Evolutionary conservation across 2,797 vertebrate genomes (phyloP).

Genomic region (Myiotriccus ornatus): DNA sequence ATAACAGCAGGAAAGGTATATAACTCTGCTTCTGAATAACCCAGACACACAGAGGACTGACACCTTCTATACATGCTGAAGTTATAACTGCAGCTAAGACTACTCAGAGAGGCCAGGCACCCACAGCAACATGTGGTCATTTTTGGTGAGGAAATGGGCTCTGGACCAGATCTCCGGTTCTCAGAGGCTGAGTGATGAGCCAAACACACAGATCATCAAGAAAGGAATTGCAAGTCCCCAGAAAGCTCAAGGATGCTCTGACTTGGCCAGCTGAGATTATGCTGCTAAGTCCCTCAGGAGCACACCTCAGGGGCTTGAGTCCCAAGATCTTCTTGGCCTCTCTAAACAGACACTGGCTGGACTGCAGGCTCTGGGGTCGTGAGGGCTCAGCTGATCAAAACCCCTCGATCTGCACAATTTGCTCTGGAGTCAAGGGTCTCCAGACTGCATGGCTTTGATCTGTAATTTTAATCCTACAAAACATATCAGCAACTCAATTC

Average conservation of each 20-base stretch:
- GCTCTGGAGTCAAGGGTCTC: not conserved
- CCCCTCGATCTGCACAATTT: not conserved
- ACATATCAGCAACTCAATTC: not conserved
- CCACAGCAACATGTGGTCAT: rapidly evolving
- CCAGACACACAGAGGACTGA: not conserved
- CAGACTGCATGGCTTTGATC: not conserved
- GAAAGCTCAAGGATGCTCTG: not conserved
- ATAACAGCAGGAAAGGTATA: not conserved
- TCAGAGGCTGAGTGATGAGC: not conserved
- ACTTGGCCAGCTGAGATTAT: not conserved
- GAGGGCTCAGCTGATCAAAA: not conserved
- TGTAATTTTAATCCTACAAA: not conserved
- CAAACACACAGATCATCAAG: not conserved
- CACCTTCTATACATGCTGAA: not conserved
- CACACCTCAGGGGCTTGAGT: not conserved
- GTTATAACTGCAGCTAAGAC: not conserved
- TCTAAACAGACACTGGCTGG: not conserved
- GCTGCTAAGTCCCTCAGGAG: not conserved
- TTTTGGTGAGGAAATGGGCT: rapidly evolving
- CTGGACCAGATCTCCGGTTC: not conserved
- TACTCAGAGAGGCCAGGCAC: not conserved
- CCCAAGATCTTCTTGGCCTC: not conserved
- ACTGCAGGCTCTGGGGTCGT: rapidly evolving
- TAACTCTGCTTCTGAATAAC: not conserved
- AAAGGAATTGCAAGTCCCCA: not conserved